Conservation (phyloP, 2,797 vertebrate species). For the Pangasius macronema region DNA sequence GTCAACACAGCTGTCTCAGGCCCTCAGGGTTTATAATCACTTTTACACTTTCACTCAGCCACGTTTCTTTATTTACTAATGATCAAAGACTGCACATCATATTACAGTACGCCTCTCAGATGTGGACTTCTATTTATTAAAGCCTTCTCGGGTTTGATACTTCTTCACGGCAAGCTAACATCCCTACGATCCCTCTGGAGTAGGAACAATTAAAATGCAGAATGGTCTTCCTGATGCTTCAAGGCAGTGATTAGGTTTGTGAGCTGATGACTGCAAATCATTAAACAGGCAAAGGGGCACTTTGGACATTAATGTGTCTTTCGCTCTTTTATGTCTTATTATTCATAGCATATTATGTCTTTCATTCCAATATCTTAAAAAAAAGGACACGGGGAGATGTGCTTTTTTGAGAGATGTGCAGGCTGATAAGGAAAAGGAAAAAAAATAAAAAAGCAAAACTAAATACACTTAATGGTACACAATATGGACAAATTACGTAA, state of each 20-base stretch:
- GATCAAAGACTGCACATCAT: neutral
- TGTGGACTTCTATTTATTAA: neutral
- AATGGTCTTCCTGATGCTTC: neutral
- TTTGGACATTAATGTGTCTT: neutral
- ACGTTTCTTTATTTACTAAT: neutral
- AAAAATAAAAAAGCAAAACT: neutral
- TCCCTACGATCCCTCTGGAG: neutral
- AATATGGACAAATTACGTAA: neutral
- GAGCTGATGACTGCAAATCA: neutral
- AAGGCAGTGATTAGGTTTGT: neutral
- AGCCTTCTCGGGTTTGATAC: neutral
- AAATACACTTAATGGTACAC: neutral
- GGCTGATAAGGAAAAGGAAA: neutral
- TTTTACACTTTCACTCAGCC: neutral
- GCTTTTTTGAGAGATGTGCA: neutral
- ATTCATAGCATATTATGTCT: neutral
- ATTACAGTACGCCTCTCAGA: neutral
- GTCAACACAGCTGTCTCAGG: neutral
- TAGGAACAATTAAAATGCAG: neutral
- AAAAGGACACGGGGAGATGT: conserved; percentile 11
- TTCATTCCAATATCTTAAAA: conserved; percentile 26
- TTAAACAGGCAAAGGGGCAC: neutral
- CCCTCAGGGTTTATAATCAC: neutral
- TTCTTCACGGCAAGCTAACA: neutral
- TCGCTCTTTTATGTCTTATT: neutral